These are phyloP conservation scores for Drosophila novamexicana DNA, from an alignment of 1,140 invertebrate genomes.

Conservation along the genomic window DNA sequence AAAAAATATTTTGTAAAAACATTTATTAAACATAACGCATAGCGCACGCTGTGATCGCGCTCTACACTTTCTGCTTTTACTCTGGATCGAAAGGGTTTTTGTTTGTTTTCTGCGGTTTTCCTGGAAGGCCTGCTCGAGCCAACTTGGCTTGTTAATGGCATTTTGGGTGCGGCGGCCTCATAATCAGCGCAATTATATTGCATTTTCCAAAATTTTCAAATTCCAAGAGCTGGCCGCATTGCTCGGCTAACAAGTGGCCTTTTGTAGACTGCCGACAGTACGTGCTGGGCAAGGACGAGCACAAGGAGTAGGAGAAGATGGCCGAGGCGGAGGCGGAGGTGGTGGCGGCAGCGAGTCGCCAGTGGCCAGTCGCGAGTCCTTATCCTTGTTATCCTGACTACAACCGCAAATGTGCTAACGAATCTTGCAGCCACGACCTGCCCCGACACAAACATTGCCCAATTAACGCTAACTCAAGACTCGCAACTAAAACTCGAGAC, in stretches of 20 bases:
- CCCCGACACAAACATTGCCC: conserved; percentile 60
- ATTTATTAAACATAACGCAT: conserved; percentile 27
- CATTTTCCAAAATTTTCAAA: conserved; percentile 60
- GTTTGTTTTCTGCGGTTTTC: conserved; percentile 36
- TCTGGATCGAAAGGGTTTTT: conserved; percentile 9
- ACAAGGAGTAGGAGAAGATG: not conserved
- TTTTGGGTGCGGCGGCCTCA: conserved; percentile 56
- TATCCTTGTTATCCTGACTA: conserved; percentile 66
- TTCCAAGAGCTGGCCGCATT: conserved; percentile 54
- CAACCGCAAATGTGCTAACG: conserved; percentile 81
- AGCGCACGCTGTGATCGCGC: conserved; percentile 30
- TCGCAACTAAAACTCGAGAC: conserved; percentile 15
- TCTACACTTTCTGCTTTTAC: conserved; percentile 41
- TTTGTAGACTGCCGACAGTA: conserved; percentile 60
- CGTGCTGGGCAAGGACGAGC: not conserved
- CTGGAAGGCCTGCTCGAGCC: conserved; percentile 47
- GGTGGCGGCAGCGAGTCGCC: not conserved
- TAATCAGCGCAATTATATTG: conserved; percentile 83
- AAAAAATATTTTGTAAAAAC: conserved; percentile 49
- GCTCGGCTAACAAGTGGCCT: conserved; percentile 59
- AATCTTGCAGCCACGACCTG: conserved; percentile 60
- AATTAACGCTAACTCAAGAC: conserved; percentile 71
- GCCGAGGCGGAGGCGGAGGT: conserved; percentile 10
- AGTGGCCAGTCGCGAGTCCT: not conserved
- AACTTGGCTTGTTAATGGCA: conserved; percentile 72